Base-by-base conservation (phyloP, 2,888 invertebrate genomes). In the Fabriciana adippe region DNA sequence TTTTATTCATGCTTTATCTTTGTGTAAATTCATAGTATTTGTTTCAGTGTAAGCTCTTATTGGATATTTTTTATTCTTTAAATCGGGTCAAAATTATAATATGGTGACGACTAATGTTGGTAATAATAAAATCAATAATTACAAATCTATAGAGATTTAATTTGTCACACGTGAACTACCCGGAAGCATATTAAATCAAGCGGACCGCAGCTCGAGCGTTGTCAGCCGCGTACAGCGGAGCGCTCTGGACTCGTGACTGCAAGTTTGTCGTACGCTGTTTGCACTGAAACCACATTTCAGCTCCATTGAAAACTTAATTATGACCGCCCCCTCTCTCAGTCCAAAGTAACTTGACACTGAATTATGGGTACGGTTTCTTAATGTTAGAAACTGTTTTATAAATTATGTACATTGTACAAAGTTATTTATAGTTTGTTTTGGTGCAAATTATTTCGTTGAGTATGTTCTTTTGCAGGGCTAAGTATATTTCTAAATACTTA, bases 241-340 rank as follows among this genome's bases (percentile, higher is more conserved):
- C 69, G 69, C 69, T 61, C 75, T 72, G 76, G 74, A 75, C 72
- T 72, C 67, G 73, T 68, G 73, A 73, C 71, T 67, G 67, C 78
- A 75, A 80, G 79, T 79, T 82, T 78, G 78, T 78, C 77, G 77
- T 71, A 75, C 75, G 68, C 75, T 85, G 82, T 85, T 86, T 84
- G 79, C 81, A 74, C 75, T 79, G 75, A 79, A 86, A 84, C 85
- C 85, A 80, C 84, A 84, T 86, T 87, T 84, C 81, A 79, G 81
- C 81, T 81, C 77, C 80, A 83, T 83, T 83, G 82, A 82, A 88
- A 90, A 88, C 84, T 86, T 85, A 86, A 87, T 88, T 88, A 87
- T 79, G 80, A 78, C 75, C 74, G 76, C 74, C 75, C 72, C 74
- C 69, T 70, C 74, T 67, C 69, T 66, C 68, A 71, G 18, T 61